Evolutionary conservation across 2,888 invertebrate genomes (phyloP).

Genomic region (Venusia cambrica): DNA sequence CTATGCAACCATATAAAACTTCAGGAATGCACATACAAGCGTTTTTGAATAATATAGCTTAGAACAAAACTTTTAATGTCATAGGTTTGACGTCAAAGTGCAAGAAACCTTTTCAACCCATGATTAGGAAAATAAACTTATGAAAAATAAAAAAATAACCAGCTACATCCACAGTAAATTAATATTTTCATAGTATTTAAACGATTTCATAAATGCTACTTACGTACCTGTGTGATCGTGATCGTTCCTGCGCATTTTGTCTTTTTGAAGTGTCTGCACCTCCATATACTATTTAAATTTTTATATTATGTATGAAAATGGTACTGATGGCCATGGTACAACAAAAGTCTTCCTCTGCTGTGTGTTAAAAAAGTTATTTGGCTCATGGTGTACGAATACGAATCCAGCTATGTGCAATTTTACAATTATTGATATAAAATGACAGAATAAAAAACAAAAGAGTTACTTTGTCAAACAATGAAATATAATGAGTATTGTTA

Average conservation of each 20-base stretch:
- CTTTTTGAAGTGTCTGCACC: conserved; percentile 1
- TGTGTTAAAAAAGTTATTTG: not conserved
- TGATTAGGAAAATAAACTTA: conserved; percentile 1
- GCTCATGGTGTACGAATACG: not conserved
- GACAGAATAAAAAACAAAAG: conserved; percentile 1
- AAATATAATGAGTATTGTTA: conserved; percentile 1
- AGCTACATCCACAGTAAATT: not conserved
- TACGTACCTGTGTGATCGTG: conserved; percentile 2
- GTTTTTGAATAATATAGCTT: no score
- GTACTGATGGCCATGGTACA: conserved; percentile 1
- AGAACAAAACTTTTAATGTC: no score
- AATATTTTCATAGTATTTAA: not conserved
- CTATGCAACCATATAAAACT: no score
- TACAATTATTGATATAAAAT: conserved; percentile 1
- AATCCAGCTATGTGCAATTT: conserved; percentile 1
- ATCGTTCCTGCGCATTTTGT: conserved; percentile 3
- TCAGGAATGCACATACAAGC: no score
- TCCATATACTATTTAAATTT: conserved; percentile 5
- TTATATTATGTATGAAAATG: conserved; percentile 2
- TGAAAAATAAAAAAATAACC: conserved; percentile 1
- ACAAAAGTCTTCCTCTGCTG: conserved; percentile 1
- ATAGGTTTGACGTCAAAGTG: no score
- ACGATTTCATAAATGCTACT: conserved; percentile 3
- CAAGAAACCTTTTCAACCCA: no score
- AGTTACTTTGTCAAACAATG: conserved; percentile 1